Base-by-base conservation (phyloP, 2,113 vertebrate genomes). In the Hystrix cristata region DNA sequence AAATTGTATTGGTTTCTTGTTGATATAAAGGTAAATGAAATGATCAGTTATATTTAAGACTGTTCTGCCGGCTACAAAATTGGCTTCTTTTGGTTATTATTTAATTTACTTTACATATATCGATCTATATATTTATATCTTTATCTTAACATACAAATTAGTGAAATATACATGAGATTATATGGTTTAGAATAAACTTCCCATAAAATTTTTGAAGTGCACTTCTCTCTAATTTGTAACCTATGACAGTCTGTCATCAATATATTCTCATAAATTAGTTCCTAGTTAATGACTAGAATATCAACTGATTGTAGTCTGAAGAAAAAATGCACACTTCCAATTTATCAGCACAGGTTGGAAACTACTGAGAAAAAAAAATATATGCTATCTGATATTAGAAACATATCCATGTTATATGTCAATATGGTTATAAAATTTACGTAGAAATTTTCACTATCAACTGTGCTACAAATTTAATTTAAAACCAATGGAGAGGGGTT, bases 1-100 rank as follows among this genome's bases (percentile, higher is more conserved):
- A 15, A 34, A 1, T 1, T 59, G 9, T 64, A 21, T 15, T 43
- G 16, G 2, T n/a, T 14, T 0, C 7, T 48, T 67, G 4, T 1
- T 48, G 31, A 48, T 34, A 31, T 21, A 76, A 67, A 60, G 12
- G 76, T 27, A 59, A 89, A 23, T 59, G 2, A 48, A n/a, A n/a
- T n/a, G 19, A 31, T 8, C 1, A 23, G 9, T 82, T 38, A 13
- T 80, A 81, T 67, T 86, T 60, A 7, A 23, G 53, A 5, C 2
- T 90, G 8, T 3, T 86, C 16, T 60, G 74, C 5, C 86, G 57
- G 1, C 4, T 81, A 23, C 23, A 86, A 81, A 0, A 34, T 25
- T 60, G 31, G 0, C 27, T 83, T 92, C 72, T 16, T 71, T 53
- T 79, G 3, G 12, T 27, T 55, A 78, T 62, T 23, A 57, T 65